Conservation (phyloP, 2,888 invertebrate species). For the Anaspis maculata region DNA sequence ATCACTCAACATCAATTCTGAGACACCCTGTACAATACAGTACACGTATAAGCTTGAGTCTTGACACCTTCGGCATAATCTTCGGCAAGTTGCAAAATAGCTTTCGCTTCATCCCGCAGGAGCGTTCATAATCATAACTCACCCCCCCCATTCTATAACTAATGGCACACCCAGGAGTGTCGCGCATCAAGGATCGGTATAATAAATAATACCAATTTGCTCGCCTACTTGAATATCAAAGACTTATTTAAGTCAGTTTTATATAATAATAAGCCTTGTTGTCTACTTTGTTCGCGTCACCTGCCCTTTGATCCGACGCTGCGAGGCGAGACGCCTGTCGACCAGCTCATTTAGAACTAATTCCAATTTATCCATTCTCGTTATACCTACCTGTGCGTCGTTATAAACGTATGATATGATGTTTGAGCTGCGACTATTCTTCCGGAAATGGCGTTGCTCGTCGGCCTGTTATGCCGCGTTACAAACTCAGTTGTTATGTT, state of each 20-base stretch:
- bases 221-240: constrained; percentile 33
- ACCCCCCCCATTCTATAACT: too few species aligned
- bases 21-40: too few species aligned
- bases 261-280: constrained; percentile 35
- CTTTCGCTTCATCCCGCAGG: too few species aligned
- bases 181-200: too few species aligned
- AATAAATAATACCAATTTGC: constrained; percentile 36
- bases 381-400: constrained; percentile 17
- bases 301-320: constrained; percentile 36
- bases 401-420: constrained; percentile 16
- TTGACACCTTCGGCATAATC: too few species aligned
- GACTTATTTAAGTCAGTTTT: constrained; percentile 35
- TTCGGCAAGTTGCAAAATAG: too few species aligned
- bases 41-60: too few species aligned
- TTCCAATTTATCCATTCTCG: constrained; percentile 37
- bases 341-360: constrained; percentile 34
- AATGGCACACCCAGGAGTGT: too few species aligned
- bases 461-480: too few species aligned
- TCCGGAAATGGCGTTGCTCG: constrained; percentile 24
- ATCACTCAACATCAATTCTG: too few species aligned
- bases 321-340: constrained; percentile 30
- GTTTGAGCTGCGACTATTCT: constrained; percentile 20
- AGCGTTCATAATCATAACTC: too few species aligned
- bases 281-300: constrained; percentile 36
- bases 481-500: too few species aligned